Evolutionary conservation across 2,113 vertebrate species (phyloP).

Genomic region (Tragelaphus strepsiceros): DNA sequence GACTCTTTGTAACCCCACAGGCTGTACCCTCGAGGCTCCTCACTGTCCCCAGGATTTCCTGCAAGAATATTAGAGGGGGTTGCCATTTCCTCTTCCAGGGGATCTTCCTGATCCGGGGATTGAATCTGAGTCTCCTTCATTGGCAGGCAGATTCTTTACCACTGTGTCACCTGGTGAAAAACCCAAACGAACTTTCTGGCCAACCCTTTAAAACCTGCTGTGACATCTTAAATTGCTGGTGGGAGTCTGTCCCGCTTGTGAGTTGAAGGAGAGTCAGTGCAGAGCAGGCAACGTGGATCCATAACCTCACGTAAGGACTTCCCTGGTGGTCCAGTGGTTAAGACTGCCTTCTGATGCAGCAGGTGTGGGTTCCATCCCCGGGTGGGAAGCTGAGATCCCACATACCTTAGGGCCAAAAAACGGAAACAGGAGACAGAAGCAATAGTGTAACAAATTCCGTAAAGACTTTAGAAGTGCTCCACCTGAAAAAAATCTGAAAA

Average conservation of each 20-base stretch:
- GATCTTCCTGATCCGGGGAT: not conserved
- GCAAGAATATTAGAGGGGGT: not conserved
- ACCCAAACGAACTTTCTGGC: not conserved
- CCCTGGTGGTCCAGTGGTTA: not conserved
- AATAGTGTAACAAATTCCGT: not conserved
- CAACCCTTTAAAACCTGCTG: not conserved
- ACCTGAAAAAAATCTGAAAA: not conserved
- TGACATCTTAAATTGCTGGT: not conserved
- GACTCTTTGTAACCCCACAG: not conserved
- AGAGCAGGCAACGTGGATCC: not conserved
- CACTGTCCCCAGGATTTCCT: not conserved
- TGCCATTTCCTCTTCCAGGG: not conserved
- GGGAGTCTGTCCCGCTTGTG: not conserved
- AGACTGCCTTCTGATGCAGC: rapidly evolving
- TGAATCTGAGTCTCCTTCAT: not conserved
- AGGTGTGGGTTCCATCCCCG: not conserved
- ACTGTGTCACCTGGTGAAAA: not conserved
- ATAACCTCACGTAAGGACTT: not conserved
- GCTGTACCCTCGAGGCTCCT: not conserved
- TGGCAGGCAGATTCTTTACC: not conserved
- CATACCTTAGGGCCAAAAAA: not conserved
- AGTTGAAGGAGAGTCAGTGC: not conserved
- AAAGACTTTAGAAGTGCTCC: not conserved
- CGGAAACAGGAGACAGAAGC: not conserved
- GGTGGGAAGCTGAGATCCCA: not conserved